Evolutionary conservation across 2,888 invertebrate species (phyloP).

Genomic region (Lacanobia wlatinum): DNA sequence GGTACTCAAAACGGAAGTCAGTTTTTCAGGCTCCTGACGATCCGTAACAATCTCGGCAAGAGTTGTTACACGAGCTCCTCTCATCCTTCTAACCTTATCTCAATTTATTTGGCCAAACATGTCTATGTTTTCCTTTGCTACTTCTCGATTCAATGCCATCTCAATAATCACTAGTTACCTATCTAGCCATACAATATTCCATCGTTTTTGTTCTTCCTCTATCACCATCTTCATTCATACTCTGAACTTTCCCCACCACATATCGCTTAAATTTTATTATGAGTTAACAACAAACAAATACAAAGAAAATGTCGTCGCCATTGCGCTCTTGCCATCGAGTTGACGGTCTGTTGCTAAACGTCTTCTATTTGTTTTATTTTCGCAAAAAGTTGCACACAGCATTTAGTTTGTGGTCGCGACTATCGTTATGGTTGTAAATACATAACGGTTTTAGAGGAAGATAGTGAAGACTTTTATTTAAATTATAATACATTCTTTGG

Average conservation of each 20-base stretch:
- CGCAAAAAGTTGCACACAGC: constrained; percentile 3
- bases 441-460: background rate
- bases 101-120: background rate
- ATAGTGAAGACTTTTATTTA: background rate
- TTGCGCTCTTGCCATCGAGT: background rate
- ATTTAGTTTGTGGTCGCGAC: constrained; percentile 37
- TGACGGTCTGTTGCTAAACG: constrained; percentile 25
- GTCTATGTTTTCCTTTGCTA: background rate
- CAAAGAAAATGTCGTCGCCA: constrained; percentile 20
- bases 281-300: background rate
- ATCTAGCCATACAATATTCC: background rate
- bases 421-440: constrained; percentile 2
- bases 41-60: too few relatives aligned
- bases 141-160: background rate
- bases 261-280: background rate
- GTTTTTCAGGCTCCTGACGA: too few relatives aligned
- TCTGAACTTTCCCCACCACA: background rate
- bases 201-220: background rate
- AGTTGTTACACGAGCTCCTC: too few relatives aligned
- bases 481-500: background rate
- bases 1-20: too few relatives aligned
- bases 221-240: background rate
- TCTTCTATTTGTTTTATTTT: constrained; percentile 29
- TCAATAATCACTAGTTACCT: background rate
- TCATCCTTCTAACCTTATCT: background rate